Percentiles rank a stretch among this genome's conserved stretches.
Conservation (phyloP, 2,888 invertebrate species). For the Parapristionchus giblindavisi region DNA sequence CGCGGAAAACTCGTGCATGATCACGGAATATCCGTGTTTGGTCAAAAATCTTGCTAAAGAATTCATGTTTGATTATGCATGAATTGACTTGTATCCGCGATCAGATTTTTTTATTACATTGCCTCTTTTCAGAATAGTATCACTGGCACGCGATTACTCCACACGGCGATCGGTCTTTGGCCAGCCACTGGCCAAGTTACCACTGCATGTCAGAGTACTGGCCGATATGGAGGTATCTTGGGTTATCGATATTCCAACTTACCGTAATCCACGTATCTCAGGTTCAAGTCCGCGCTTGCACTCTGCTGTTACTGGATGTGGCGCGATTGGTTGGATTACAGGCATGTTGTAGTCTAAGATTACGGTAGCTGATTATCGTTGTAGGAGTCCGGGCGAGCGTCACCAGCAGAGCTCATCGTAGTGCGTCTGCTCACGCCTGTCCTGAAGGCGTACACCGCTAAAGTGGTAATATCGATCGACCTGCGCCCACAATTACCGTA, state of each 20-base stretch:
- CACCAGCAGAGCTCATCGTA: constrained; percentile 70
- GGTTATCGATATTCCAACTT: background rate
- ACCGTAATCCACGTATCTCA: constrained; percentile 44
- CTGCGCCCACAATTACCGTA: too few species aligned
- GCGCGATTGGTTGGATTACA: constrained; percentile 72
- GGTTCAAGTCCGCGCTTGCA: constrained; percentile 73
- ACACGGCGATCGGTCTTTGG: constrained; percentile 73
- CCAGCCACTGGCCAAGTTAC: constrained; percentile 70
- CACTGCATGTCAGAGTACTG: constrained; percentile 74
- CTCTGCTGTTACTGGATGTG: constrained; percentile 72
- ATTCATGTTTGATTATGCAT: background rate
- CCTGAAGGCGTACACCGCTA: constrained; percentile 74
- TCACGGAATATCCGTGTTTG: background rate
- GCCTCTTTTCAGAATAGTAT: constrained; percentile 71
- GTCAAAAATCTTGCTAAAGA: too few species aligned
- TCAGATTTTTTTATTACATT: background rate
- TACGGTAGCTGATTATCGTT: too few species aligned
- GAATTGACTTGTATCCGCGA: background rate
- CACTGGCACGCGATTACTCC: constrained; percentile 74
- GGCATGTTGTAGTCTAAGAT: constrained; percentile 37
- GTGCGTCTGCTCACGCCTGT: constrained; percentile 74
- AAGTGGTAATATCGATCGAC: constrained; percentile 72
- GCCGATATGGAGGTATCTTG: constrained; percentile 72
- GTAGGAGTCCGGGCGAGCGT: constrained; percentile 70
- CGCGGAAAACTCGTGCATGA: background rate